Base-by-base conservation (phyloP, 2,888 invertebrate genomes). In the Achlya flavicornis region DNA sequence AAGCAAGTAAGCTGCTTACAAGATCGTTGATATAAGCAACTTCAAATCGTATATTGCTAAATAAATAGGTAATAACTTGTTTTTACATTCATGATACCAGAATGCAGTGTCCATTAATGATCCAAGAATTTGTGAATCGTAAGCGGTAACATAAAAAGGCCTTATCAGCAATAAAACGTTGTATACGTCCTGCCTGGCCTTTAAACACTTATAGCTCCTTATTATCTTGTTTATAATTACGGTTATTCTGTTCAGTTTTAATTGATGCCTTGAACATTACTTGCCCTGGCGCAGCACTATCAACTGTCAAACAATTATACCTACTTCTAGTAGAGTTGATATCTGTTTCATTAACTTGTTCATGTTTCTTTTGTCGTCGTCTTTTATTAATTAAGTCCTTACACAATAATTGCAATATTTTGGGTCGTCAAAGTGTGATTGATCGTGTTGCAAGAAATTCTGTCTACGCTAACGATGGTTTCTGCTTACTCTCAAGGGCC, bases 211-310 rank as follows among this genome's bases (percentile, higher is more conserved):
- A 16, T 16, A 48, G 5, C 16, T 46, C 16, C 48, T 43, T 43
- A 48, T 48, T 16, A 48, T 16, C 48, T 48, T 48, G 14, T 14
- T 48, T 53, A 19, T 53, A 19, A 53, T 53, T 53, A 53, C 19
- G 53, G 53, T 8, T 53, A 19, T 53, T 53, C 53, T 53, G 19
- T 19, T 10, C 53, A 8, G 53, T 16, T 19, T 48, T 53, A 53
- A 53, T 53, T 53, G 53, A 19, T 19, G 53, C 53, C 53, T 53
- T 53, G 53, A 53, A 19, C 53, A 53, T 53, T 53, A 53, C 53
- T 53, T 53, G 53, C 19, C 53, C 53, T 53, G 19, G 19, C 6
- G 16, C 53, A 46, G 16, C 7, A 53, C 53, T 53, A 19, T 53
- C 19, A n/a, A 53, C 41, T 41, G 53, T 53, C 10, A 19, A 3